Conservation (phyloP, 2,797 vertebrate genomes). For the Microtus agrestis region DNA sequence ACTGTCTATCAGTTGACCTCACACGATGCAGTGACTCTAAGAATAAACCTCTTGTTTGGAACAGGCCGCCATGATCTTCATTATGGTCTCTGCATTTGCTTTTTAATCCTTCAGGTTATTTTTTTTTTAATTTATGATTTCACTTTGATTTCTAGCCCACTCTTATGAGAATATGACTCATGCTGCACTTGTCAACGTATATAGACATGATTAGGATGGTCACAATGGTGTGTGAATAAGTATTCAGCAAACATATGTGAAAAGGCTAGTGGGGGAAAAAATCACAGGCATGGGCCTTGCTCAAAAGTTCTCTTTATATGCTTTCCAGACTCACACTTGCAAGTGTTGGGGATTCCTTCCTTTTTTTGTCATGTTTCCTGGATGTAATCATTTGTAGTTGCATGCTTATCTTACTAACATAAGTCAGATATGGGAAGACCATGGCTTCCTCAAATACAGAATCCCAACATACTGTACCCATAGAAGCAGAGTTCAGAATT, state of each 20-base stretch:
- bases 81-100: background rate
- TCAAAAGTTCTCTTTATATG: background rate
- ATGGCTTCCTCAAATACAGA: background rate
- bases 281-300: background rate
- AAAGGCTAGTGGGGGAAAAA: background rate
- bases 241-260: background rate
- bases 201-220: background rate
- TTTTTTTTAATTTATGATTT: background rate
- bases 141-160: background rate
- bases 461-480: background rate
- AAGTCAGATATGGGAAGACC: background rate
- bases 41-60: background rate
- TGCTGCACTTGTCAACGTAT: background rate
- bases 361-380: background rate
- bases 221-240: background rate
- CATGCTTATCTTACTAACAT: background rate
- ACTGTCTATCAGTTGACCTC: background rate
- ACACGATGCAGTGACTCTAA: background rate
- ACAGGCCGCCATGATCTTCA: background rate
- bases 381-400: background rate
- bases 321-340: background rate
- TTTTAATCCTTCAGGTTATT: slow-evolving; percentile 1
- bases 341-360: background rate
- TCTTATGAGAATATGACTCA: background rate
- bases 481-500: background rate